Base-by-base conservation (phyloP, 2,113 vertebrate genomes). In the Sylvilagus bachmani region DNA sequence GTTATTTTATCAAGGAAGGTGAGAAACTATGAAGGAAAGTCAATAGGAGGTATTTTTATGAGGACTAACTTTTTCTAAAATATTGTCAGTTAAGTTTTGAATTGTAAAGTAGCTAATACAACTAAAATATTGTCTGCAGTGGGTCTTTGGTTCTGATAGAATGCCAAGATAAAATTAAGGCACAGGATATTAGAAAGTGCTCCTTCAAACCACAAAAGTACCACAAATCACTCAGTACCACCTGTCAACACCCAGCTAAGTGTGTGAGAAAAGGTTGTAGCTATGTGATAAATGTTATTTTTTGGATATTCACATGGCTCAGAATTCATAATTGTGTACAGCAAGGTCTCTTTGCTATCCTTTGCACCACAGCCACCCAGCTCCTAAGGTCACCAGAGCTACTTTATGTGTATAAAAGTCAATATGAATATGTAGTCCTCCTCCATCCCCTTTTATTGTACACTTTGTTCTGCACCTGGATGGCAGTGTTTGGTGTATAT, bases 1-100 rank as follows among this genome's bases (percentile, higher is more conserved):
- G 89, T 97, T 97, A 93, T 92, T 97, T 97, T 96, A 92, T 90
- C 91, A 97, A 97, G 97, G 90, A 97, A 97, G 85, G 95, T 98
- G 86, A 93, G 90, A 98, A 89, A 95, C 79, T 92, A 24, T 77
- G 38, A 83, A 89, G n/a, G 31, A 94, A 84, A 93, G 31, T 51
- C 82, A 90, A 25, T 83, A 83, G 9, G 51, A 86, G 61, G 7
- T 62, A 69, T 87, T 93, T 94, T 93, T 89, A 24, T 89, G 55
- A 91, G 51, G 31, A 89, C 55, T 82, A 7, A 12, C 10, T 44
- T 90, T 90, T 67, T 36, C 81, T 66, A 27, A 49, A 5, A 33
- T 44, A 44, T 91, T 88, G 49, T 27, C 31, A 85, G 83, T 81
- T 95, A 91, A 81, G 17, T 83, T 93, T 86, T 86, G 55, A 70